Base-by-base conservation (phyloP, 2,113 vertebrate species). In the Electrona antarctica region DNA sequence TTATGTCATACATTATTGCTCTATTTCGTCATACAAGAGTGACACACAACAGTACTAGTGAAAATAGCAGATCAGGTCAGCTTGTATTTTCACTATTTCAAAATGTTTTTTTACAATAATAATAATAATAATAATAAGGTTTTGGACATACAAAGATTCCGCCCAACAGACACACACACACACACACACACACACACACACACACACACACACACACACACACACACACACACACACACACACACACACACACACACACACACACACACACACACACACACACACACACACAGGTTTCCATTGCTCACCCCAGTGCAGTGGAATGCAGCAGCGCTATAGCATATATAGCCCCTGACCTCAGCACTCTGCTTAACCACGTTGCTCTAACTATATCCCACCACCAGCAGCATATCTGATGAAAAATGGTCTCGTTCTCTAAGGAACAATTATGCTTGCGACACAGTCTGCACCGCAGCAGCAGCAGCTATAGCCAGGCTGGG, bases 401-500 rank as follows among this genome's bases (percentile, higher is more conserved):
- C 61, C 61, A 73, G 64, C 61, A 73, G 64, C 57, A 70, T 64
- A 48, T 54, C 48, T 62, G 64, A 64, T 84, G 76, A 88, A 73
- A 79, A 69, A 90, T 75, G 9, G 67, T 21, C 1, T 9, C 70
- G 64, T 80, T 77, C 74, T 62, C 61, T 50, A n/a, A 66, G 60
- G 49, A 83, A 87, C 72, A 87, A 83, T 90, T 86, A 86, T 63
- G 61, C 55, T n/a, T 0, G 58, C 68, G 71, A 74, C 63, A 81
- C 78, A 76, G 76, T 59, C 64, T 77, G 13, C 29, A 64, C 21
- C 21, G 65, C 60, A 10, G 8, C 33, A 69, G 74, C 69, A 21
- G 21, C 33, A 41, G 33, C 33, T 6, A 21, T 21, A 41, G 33
- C 33, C 33, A 41, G 33, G 33, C 33, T 41, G 5, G 33, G 33